Evolutionary conservation across 2,797 vertebrate genomes (phyloP), one percentile per base, ranked within the genome.

Genomic region (Anisognathus igniventris): DNA sequence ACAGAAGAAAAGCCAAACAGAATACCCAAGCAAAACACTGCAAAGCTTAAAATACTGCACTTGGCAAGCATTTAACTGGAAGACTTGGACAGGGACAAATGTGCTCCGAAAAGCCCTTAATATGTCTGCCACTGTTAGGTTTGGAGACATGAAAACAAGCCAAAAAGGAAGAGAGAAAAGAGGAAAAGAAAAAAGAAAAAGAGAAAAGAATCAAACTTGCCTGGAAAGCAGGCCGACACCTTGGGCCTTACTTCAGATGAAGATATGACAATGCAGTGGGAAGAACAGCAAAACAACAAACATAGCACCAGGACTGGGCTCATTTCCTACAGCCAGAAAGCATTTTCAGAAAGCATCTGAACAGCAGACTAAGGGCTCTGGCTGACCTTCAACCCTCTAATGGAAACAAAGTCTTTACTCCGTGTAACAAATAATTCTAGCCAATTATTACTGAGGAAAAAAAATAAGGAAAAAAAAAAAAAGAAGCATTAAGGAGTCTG

Each of bases 381-480:
- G 12, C 18, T 51, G 73, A 68, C 72, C 23, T 44, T 42, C 11
- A 44, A 33, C 28, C 23, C 25, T 33, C 31, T 48, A 48, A 30
- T 7, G 13, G 31, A 58, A 73, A 90, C 12, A 2, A n/a, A 57
- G 20, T 2, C 5, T 61, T 54, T 31, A 51, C 9, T 58, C 56
- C 6, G 9, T 18, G 1, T 5, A 82, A 20, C 30, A 27, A n/a
- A 13, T 31, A 18, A 23, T 17, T 57, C 19, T 19, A 65, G 22
- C 2, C 4, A 45, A 16, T n/a, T 8, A 45, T 1, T 2, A 8
- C 2, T 19, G 23, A 40, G 5, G 0, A 3, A 14, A 33, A 19
- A 25, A 58, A 18, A 16, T 17, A 0, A 10, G 27, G 9, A 12
- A 14, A n/a, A 39, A 5, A 19, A 21, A 44, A 24, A 20, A 18